phyloP scores from a whole-genome alignment of 2,113 vertebrate species.

The Zeus faber region DNA sequence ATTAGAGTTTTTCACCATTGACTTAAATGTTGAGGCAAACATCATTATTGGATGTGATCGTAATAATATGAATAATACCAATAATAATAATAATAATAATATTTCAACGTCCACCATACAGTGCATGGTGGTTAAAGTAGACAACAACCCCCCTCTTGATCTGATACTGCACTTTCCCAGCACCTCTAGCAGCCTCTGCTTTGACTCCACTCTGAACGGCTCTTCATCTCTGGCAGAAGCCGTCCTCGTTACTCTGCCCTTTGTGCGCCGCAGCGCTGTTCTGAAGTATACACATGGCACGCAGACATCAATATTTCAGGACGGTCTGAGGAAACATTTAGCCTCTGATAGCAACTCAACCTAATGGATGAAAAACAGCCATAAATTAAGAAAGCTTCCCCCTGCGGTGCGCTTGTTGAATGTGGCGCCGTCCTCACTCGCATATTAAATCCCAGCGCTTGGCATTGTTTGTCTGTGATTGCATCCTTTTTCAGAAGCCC shows the following conservation, averaged over 20 bases:
- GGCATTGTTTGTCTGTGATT: too few relatives aligned
- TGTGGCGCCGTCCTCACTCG: too few relatives aligned
- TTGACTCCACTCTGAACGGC: slow-evolving; percentile 25
- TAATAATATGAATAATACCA: too few relatives aligned
- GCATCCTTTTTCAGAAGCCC: too few relatives aligned
- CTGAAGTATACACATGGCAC: slow-evolving; percentile 12
- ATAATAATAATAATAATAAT: too few relatives aligned
- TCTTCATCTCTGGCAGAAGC: slow-evolving; percentile 24
- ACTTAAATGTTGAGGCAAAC: too few relatives aligned
- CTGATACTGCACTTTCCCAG: slow-evolving; percentile 24
- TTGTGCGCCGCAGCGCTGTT: slow-evolving; percentile 14
- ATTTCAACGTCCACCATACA: too few relatives aligned
- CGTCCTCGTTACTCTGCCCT: slow-evolving; percentile 31
- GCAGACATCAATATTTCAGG: slow-evolving; percentile 6
- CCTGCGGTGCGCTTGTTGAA: too few relatives aligned
- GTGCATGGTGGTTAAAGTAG: too few relatives aligned
- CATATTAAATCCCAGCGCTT: too few relatives aligned
- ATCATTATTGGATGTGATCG: too few relatives aligned
- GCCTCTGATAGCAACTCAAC: background rate
- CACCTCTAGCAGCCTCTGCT: slow-evolving; percentile 21
- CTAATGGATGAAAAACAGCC: slow-evolving; percentile 1
- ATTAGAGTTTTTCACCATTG: too few relatives aligned
- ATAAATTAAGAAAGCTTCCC: background rate
- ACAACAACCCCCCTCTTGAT: slow-evolving; percentile 19
- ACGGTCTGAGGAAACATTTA: slow-evolving; percentile 3